Base-by-base conservation (phyloP, 2,888 invertebrate species). In the Parascotia fuliginaria region DNA sequence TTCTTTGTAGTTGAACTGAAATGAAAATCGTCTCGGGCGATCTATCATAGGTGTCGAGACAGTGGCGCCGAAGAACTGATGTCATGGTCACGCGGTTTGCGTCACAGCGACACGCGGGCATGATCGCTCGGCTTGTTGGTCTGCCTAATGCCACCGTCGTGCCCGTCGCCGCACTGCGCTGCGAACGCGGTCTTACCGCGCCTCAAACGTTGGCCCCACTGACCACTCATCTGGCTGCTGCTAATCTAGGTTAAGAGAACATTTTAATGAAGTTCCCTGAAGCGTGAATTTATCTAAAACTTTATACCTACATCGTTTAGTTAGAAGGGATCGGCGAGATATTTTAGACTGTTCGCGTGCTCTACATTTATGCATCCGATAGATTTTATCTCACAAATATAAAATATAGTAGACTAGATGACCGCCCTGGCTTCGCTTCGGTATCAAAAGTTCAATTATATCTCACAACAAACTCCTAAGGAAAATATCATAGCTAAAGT, bases 71-170 rank as follows among this genome's bases (percentile, higher is more conserved):
- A 72, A 72, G 66, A 67, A 68, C 75, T 65, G 83, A 76, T 87
- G 88, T 87, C 88, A 89, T 76, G 87, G 87, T 84, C 89, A 85
- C 83, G 84, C 79, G 77, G 61, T 70, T 87, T 88, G 81, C 87
- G 83, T 87, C 87, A 87, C 75, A 36, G 58, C 42, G 59, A 61
- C 63, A 44, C 53, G 50, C 47, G 44, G 42, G 55, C 59, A 58
- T 33, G 22, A 24, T 28, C 34, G 11, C 29, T 29, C 12, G 31
- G 4, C 24, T 27, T 9, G 40, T 9, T 27, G 29, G 13, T 39
- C 32, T 32, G 43, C 22, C 16, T 36, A 37, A 36, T 34, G 36
- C 44, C 39, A 38, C 42, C 22, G 45, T 36, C 36, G 43, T 36
- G 42, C 41, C 44, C 40, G 36, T n/a, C 41, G 45, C 50, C 55